A percentile compares a stretch with the other conserved stretches of the same genome.
These are phyloP conservation scores for Porites divaricata DNA, from an alignment of 92 coral and sea anemone genomes.

Conservation along the genomic window DNA sequence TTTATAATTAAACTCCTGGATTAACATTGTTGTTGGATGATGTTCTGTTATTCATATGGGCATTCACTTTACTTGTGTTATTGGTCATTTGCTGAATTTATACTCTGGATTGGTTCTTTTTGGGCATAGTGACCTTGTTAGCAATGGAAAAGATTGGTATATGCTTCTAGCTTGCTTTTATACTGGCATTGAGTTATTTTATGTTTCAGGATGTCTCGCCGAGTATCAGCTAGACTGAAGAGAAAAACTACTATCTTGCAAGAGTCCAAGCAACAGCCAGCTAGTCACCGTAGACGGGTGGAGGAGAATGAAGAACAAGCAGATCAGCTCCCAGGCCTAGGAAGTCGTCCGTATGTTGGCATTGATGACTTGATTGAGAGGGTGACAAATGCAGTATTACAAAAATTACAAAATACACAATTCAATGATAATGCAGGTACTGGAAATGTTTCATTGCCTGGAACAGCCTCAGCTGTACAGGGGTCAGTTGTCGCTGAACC, in stretches of 20 bases:
- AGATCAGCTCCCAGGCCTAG: not conserved
- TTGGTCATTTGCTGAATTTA: not conserved
- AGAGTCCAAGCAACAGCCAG: not conserved
- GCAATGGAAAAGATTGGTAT: not conserved
- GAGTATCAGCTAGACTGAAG: not conserved
- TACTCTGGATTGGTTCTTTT: too few relatives aligned
- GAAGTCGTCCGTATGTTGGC: too few relatives aligned
- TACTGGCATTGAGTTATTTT: not conserved
- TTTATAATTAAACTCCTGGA: not conserved
- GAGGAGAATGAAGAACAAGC: not conserved
- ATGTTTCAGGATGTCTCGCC: slow-evolving; percentile 1
- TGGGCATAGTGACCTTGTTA: not conserved
- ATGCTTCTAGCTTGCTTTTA: not conserved
- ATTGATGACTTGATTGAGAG: not conserved
- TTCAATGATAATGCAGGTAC: slow-evolving; percentile 2
- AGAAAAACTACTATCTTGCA: not conserved
- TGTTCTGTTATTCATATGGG: not conserved
- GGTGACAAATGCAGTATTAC: not conserved
- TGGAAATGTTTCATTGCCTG: not conserved
- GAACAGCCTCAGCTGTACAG: slow-evolving; percentile 17
- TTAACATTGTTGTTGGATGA: not conserved
- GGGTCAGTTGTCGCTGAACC: slow-evolving; percentile 13
- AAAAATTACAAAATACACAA: not conserved
- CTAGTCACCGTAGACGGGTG: not conserved
- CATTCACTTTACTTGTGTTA: not conserved